phyloP scores from a whole-genome alignment of 2,888 invertebrate genomes.

The Brachyopa scutellaris region DNA sequence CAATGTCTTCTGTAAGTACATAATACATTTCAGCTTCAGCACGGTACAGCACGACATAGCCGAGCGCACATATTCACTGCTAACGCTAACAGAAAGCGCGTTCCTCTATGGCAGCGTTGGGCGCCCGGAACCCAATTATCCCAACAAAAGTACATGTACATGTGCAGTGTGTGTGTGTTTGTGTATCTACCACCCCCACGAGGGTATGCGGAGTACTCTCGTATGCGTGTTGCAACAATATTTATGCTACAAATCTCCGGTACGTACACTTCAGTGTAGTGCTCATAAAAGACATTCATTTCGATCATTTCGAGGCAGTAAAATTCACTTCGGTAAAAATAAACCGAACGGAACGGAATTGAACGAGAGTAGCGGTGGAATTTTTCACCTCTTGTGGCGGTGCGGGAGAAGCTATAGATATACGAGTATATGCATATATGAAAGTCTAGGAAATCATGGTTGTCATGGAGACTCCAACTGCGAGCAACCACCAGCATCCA shows the following conservation, averaged over 20 bases:
- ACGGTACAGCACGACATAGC: neutral
- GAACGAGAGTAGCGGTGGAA: conserved; percentile 24
- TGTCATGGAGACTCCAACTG: conserved; percentile 40
- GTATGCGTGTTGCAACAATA: conserved; percentile 64
- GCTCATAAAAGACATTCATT: conserved; percentile 71
- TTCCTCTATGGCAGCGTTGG: conserved; percentile 6
- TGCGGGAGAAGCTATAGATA: too few species aligned
- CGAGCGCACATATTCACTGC: conserved; percentile 22
- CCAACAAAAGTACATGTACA: neutral
- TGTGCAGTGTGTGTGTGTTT: too few species aligned
- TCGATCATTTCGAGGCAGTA: conserved; percentile 69
- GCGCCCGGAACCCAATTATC: conserved; percentile 66
- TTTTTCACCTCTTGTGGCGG: too few species aligned
- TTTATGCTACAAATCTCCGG: conserved; percentile 73
- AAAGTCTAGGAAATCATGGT: conserved; percentile 26
- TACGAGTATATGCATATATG: neutral
- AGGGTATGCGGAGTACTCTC: too few species aligned
- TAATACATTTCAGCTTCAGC: conserved; percentile 53
- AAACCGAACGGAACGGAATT: conserved; percentile 64
- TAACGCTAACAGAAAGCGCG: conserved; percentile 27
- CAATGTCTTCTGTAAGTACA: conserved; percentile 47
- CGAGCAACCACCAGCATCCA: conserved; percentile 27
- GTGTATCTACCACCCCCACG: too few species aligned
- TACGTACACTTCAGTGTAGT: conserved; percentile 71
- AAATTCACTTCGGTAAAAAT: conserved; percentile 70